Evolutionary conservation across 2,888 invertebrate genomes (phyloP).

Genomic region (Autographa gamma): DNA sequence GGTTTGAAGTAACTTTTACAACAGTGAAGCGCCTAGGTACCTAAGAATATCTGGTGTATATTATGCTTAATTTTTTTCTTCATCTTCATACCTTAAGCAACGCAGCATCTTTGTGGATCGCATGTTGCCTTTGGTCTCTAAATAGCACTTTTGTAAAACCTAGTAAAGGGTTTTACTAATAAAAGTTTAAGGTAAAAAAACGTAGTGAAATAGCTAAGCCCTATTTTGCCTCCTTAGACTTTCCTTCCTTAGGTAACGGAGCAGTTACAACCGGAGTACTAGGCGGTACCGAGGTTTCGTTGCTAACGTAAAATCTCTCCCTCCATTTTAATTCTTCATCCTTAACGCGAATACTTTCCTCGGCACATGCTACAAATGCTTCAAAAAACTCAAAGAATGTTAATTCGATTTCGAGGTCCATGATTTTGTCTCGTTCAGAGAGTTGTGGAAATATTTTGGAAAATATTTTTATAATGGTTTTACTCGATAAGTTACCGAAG

Average conservation of each 20-base stretch:
- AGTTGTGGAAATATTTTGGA: conserved; percentile 85
- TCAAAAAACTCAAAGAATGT: conserved; percentile 90
- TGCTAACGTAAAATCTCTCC: conserved; percentile 52
- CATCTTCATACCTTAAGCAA: no score
- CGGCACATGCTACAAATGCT: conserved; percentile 82
- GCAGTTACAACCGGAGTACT: conserved; percentile 35
- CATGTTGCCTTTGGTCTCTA: no score
- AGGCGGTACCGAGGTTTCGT: conserved; percentile 33
- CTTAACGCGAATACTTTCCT: conserved; percentile 75
- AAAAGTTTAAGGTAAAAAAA: neutral
- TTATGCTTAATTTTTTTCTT: no score
- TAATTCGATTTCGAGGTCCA: conserved; percentile 85
- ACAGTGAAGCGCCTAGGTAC: neutral
- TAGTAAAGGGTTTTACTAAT: neutral
- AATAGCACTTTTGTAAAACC: neutral
- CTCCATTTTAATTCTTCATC: conserved; percentile 68
- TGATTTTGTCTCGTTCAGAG: conserved; percentile 70
- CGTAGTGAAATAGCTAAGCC: neutral
- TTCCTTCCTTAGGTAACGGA: conserved; percentile 10
- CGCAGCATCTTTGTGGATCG: neutral
- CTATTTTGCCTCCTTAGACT: conserved; percentile 21
- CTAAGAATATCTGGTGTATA: no score
- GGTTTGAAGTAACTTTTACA: neutral
- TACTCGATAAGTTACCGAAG: conserved; percentile 76
- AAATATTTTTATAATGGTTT: conserved; percentile 74